These are phyloP conservation scores for Typhlomys cinereus DNA, from an alignment of 2,113 vertebrate species.

Conservation along the genomic window DNA sequence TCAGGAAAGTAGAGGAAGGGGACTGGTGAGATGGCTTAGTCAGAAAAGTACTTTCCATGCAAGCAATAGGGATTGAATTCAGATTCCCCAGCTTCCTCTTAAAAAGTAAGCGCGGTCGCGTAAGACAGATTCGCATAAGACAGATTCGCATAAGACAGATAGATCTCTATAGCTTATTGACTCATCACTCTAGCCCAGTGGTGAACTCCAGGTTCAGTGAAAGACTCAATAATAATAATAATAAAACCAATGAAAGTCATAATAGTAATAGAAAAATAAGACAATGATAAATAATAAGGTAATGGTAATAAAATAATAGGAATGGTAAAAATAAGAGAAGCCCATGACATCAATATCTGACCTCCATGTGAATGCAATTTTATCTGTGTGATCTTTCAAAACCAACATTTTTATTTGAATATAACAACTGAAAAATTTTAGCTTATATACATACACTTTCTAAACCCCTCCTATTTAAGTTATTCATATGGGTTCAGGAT, in stretches of 20 bases:
- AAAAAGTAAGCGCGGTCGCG: too few relatives aligned
- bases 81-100: not conserved
- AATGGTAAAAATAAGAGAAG: too few relatives aligned
- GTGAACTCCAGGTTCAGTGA: not conserved
- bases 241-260: too few relatives aligned
- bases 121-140: too few relatives aligned
- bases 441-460: not conserved
- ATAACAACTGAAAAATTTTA: not conserved
- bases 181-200: not conserved
- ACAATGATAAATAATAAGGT: too few relatives aligned
- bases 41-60: not conserved
- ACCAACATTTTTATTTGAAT: not conserved
- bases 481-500: not conserved
- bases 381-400: not conserved
- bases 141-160: too few relatives aligned
- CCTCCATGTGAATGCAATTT: constrained; percentile 3
- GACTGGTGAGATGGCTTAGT: not conserved
- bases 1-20: constrained; percentile 28
- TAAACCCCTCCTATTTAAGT: not conserved
- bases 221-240: too few relatives aligned
- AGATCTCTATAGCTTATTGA: not conserved
- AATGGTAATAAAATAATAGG: too few relatives aligned
- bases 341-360: too few relatives aligned
- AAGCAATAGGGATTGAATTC: not conserved
- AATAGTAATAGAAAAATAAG: too few relatives aligned